Base-by-base conservation (phyloP, 2,888 invertebrate genomes). In the Eilema griseolum region DNA sequence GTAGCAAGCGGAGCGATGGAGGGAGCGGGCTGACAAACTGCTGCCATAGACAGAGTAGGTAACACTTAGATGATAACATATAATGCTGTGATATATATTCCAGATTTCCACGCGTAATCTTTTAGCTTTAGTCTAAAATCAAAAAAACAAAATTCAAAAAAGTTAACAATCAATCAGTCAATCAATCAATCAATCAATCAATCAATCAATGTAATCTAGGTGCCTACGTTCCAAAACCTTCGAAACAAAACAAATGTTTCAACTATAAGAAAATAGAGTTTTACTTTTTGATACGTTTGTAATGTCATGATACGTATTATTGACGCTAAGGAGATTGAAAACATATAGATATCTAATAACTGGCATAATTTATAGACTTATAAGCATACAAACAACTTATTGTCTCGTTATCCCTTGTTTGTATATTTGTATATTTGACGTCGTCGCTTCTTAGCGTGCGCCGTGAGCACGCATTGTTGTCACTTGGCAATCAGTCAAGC, bases 401-500 rank as follows among this genome's bases (percentile, higher is more conserved):
- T 52, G 52, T 52, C 20, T 52, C 5, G 52, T 52, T 52, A 52
- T 52, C 52, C 10, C 52, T 52, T n/a, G 33, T 61, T 61, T 7
- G 2, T 10, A 62, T 11, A 63, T 20, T 46, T 57, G 33, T 31
- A 66, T 24, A 26, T 70, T 72, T 73, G 74, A 67, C 37, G 67
- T 71, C 37, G 67, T 71, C 79, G 79, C 81, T 77, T 71, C 81
- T 77, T 71, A 46, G 71, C 80, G 73, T 76, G 74, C 72, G 80
- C 83, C 81, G 79, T 82, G 79, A 72, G 78, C 61, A 75, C 74
- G 73, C 69, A 83, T 82, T 83, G 79, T 89, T 52, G n/a, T 52
- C n/a, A 52, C n/a, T 52, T 91, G 91, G 91, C 91, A 91, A 82
- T 83, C 76, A 76, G 69, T 89, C 91, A 90, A 90, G 71, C 79